These are phyloP conservation scores for Spilosoma lubricipeda DNA, from an alignment of 2,888 invertebrate genomes.

Conservation along the genomic window DNA sequence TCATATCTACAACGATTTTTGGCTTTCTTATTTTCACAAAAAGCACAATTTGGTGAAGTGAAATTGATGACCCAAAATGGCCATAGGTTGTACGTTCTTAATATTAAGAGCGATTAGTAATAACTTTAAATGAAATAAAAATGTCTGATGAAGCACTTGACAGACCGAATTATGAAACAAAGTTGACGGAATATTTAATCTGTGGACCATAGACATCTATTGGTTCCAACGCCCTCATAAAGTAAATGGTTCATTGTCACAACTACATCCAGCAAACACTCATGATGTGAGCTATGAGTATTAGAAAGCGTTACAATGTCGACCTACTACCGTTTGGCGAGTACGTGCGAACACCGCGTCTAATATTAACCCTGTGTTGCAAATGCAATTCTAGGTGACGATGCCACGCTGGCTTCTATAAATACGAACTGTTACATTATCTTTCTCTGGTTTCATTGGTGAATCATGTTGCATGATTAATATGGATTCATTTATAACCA, in stretches of 20 bases:
- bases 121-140: background rate
- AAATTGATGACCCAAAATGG: background rate
- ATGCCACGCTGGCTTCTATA: constrained; percentile 60
- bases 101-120: background rate
- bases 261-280: constrained; percentile 55
- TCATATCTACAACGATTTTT: background rate
- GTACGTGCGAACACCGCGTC: constrained; percentile 51
- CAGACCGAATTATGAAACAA: background rate
- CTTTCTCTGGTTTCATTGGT: constrained; percentile 58
- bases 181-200: background rate
- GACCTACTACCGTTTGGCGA: constrained; percentile 56
- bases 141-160: background rate
- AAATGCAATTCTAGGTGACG: constrained; percentile 76
- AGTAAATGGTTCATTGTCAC: constrained; percentile 50
- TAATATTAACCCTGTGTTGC: constrained; percentile 69
- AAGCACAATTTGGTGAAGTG: background rate
- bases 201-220: constrained; percentile 21
- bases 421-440: constrained; percentile 64
- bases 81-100: background rate
- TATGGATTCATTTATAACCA: constrained; percentile 21
- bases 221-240: constrained; percentile 42
- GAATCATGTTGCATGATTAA: constrained; percentile 55
- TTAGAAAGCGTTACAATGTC: constrained; percentile 57
- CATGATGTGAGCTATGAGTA: constrained; percentile 45
- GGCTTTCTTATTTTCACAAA: background rate